Percentiles rank a stretch among this genome's conserved stretches.
phyloP scores from a whole-genome alignment of 2,888 invertebrate species.

The Heteropelma amictum region DNA sequence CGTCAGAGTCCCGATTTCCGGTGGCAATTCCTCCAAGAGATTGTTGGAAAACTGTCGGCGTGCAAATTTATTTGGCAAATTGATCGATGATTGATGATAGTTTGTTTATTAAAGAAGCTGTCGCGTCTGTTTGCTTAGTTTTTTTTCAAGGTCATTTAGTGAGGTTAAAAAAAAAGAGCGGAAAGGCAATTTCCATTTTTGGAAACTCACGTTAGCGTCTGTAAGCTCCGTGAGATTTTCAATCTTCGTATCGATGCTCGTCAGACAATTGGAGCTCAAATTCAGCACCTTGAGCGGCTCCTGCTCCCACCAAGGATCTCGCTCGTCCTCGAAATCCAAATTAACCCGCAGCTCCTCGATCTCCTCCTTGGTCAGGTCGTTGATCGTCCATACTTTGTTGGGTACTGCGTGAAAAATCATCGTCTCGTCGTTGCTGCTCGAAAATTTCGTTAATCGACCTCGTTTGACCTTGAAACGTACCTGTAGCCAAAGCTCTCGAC shows the following conservation, averaged over 20 bases:
- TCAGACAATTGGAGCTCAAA: slow-evolving; percentile 86
- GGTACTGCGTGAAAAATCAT: slow-evolving; percentile 81
- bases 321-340: slow-evolving; percentile 82
- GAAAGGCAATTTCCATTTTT: not conserved
- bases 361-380: slow-evolving; percentile 83
- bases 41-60: slow-evolving; percentile 89
- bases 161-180: no score
- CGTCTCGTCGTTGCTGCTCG: not conserved
- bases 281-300: slow-evolving; percentile 88
- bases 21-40: slow-evolving; percentile 85
- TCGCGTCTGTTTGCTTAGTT: no score
- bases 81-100: not conserved
- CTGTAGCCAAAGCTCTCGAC: slow-evolving; percentile 85
- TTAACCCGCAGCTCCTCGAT: slow-evolving; percentile 78
- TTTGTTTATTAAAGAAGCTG: no score
- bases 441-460: not conserved
- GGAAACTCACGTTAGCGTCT: slow-evolving; percentile 83
- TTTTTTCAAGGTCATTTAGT: no score
- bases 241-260: slow-evolving; percentile 83
- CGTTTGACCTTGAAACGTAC: slow-evolving; percentile 77
- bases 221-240: slow-evolving; percentile 84
- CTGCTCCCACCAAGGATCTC: slow-evolving; percentile 91
- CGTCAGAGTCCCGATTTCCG: slow-evolving; percentile 85
- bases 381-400: slow-evolving; percentile 86
- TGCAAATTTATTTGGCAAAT: not conserved